Evolutionary conservation across 92 coral and sea anemone species (phyloP).

Genomic region (Zoanthus gigantus): DNA sequence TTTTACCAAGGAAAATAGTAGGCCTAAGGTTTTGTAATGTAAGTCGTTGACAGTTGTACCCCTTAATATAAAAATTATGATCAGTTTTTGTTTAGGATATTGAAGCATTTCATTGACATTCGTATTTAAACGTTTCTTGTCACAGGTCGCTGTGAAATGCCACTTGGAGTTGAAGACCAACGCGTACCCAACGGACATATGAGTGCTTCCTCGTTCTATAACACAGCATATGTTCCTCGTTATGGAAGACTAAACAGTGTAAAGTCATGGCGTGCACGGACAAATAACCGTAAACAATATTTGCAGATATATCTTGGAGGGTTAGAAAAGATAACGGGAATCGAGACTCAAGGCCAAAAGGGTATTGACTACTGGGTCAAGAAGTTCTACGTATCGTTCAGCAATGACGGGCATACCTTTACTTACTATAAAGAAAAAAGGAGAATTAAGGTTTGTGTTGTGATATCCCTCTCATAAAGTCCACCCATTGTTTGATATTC

Average conservation of each 20-base stretch:
- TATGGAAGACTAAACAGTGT: conserved; percentile 38
- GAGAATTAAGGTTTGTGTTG: conserved; percentile 23
- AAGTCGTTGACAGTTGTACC: too few species aligned
- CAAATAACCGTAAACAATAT: conserved; percentile 23
- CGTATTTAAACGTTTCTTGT: too few species aligned
- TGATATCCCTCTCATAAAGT: background rate
- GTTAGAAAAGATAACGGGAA: conserved; percentile 23
- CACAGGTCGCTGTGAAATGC: conserved; percentile 34
- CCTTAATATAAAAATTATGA: too few species aligned
- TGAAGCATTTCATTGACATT: too few species aligned
- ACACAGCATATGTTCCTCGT: conserved; percentile 32
- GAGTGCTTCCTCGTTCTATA: conserved; percentile 24
- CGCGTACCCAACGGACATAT: conserved; percentile 34
- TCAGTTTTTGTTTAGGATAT: too few species aligned
- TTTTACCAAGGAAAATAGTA: too few species aligned
- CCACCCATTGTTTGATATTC: background rate
- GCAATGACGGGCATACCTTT: conserved; percentile 59
- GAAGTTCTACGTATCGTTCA: conserved; percentile 47
- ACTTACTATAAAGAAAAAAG: conserved; percentile 45
- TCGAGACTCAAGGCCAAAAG: conserved; percentile 66
- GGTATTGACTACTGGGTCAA: conserved; percentile 59
- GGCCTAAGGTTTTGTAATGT: too few species aligned
- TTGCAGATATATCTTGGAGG: conserved; percentile 32
- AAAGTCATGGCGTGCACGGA: conserved; percentile 16
- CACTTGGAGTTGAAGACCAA: conserved; percentile 33